Evolutionary conservation across 2,797 vertebrate genomes (phyloP), one percentile per base, ranked within the genome.

Genomic region (Hozukius guyotensis): DNA sequence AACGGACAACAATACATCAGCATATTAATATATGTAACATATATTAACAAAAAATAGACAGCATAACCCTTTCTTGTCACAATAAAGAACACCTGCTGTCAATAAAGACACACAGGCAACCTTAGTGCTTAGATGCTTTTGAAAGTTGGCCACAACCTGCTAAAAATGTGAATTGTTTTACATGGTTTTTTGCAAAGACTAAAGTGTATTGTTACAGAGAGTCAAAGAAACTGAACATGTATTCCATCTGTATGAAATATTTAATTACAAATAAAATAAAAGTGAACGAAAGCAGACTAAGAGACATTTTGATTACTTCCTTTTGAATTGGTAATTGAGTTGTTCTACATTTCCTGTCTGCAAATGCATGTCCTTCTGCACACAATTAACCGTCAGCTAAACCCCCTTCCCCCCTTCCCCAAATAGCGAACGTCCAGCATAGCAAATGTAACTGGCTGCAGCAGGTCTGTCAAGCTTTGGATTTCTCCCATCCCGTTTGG

Each of bases 131-230:
- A 42, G 71, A 72, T 90, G 87, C 84, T 89, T 92, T 92, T 86
- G 85, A 83, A 86, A 83, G 60, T 74, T 69, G 53, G 82, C 81
- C 49, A 71, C 70, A 75, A 71, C 64, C 83, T 82, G 32, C 74
- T 84, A 60, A 82, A 89, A 82, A 90, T 85, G 87, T 90, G 66
- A 88, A 82, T 67, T 85, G 83, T 93, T 92, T 93, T 76, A 59
- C 59, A 83, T 82, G 57, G 34, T 63, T 85, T 89, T 88, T 85
- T 88, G 77, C 88, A 89, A 89, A 92, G 91, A 88, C 86, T 91
- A 88, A 91, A 89, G 85, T 91, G 88, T 92, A 86, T 80, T 84
- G 91, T 94, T 88, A 85, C 79, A 88, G 77, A 84, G 86, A 88
- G 72, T 91, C 73, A 84, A 79, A 83, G 25, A 84, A 84, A 88